Conservation (phyloP, 2,888 invertebrate genomes). For the Nomada ferruginata region DNA sequence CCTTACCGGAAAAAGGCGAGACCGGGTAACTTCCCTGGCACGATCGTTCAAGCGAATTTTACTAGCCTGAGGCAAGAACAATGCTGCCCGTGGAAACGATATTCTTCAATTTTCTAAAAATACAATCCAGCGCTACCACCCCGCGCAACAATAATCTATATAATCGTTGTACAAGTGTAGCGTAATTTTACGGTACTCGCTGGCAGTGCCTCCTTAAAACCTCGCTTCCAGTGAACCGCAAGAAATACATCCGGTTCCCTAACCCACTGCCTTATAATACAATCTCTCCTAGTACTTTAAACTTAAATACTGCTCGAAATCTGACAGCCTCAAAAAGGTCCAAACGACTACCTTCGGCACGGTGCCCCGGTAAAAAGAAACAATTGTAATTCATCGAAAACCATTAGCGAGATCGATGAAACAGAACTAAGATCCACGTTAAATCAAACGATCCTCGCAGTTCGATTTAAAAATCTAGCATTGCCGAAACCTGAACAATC, state of each 20-base stretch:
- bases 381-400: too few relatives aligned
- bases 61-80: constrained; percentile 25
- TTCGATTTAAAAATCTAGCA: too few relatives aligned
- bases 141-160: background rate
- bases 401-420: background rate
- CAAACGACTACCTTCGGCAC: too few relatives aligned
- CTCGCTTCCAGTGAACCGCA: background rate
- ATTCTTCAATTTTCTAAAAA: constrained; percentile 3
- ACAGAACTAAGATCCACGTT: too few relatives aligned
- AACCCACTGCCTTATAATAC: constrained; percentile 25
- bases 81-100: constrained; percentile 21
- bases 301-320: background rate
- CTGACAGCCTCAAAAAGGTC: background rate
- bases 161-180: background rate
- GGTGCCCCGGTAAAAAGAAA: background rate
- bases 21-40: constrained; percentile 52
- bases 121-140: background rate
- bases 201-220: background rate
- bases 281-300: background rate
- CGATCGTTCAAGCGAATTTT: constrained; percentile 41
- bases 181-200: too few relatives aligned
- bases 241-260: constrained; percentile 14
- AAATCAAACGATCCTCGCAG: too few relatives aligned
- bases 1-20: constrained; percentile 70
- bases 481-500: too few relatives aligned